phyloP scores from a whole-genome alignment of 2,888 invertebrate genomes.

The Acanthococcus lagerstroemiae region DNA sequence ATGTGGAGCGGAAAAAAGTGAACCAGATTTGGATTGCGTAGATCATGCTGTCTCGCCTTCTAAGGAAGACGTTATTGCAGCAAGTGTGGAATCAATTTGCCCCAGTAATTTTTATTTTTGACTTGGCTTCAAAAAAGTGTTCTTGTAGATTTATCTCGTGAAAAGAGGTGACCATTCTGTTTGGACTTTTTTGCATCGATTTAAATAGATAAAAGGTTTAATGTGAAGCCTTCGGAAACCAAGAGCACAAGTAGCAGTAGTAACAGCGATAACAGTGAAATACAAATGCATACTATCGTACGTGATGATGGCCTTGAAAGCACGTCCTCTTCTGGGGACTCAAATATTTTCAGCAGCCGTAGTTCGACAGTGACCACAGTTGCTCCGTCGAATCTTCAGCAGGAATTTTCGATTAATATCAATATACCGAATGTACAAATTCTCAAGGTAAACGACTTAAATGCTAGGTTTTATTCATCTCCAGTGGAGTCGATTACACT shows the following conservation, averaged over 20 bases:
- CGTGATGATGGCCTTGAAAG: neutral
- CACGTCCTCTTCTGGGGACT: neutral
- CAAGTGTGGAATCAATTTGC: neutral
- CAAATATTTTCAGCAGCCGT: neutral
- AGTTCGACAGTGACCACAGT: neutral
- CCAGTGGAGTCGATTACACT: conserved; percentile 49
- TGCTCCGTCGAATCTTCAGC: conserved; percentile 48
- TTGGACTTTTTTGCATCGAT: neutral
- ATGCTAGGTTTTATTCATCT: neutral
- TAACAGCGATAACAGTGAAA: neutral
- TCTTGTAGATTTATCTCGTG: no score
- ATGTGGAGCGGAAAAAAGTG: neutral
- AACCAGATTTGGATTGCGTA: conserved; percentile 4
- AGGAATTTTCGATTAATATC: conserved; percentile 66
- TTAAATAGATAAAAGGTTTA: neutral
- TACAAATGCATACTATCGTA: neutral
- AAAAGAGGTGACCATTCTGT: neutral
- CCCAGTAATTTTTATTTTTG: neutral
- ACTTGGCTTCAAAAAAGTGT: no score
- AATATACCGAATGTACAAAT: conserved; percentile 61
- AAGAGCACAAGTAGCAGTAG: neutral
- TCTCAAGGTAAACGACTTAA: conserved; percentile 40
- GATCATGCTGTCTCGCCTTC: conserved; percentile 5
- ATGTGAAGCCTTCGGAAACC: neutral
- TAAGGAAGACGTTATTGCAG: neutral